Conservation (phyloP, 2,113 vertebrate species). For the Accipiter virgatus region DNA sequence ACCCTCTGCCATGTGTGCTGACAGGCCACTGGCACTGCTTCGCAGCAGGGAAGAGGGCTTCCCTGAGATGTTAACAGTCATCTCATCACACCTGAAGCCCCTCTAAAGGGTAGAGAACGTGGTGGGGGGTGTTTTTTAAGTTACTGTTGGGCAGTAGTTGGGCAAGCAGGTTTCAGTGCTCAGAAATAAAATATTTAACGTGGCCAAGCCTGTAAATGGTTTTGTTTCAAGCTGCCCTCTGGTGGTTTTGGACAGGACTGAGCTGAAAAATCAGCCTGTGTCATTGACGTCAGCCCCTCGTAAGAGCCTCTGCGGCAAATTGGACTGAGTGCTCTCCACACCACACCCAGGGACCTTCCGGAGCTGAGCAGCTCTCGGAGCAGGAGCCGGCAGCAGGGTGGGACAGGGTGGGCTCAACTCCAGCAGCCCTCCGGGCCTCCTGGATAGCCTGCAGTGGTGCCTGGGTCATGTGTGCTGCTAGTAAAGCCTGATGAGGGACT, state of each 20-base stretch:
- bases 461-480: not conserved
- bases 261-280: not conserved
- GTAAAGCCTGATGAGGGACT: not conserved
- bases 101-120: not conserved
- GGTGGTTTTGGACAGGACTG: not conserved
- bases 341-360: not conserved
- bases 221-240: slow-evolving; percentile 6
- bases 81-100: not conserved
- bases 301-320: not conserved
- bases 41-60: not conserved
- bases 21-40: no score
- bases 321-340: accelerated
- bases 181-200: accelerated
- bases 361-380: accelerated
- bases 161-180: not conserved
- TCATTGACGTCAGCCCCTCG: not conserved
- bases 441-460: accelerated
- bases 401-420: accelerated
- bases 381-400: accelerated
- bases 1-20: not conserved
- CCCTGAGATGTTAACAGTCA: accelerated
- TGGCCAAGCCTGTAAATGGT: accelerated
- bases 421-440: not conserved
- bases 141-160: not conserved
- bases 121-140: not conserved